phyloP scores from a whole-genome alignment of 2,888 invertebrate genomes.

The Biston stratarius region DNA sequence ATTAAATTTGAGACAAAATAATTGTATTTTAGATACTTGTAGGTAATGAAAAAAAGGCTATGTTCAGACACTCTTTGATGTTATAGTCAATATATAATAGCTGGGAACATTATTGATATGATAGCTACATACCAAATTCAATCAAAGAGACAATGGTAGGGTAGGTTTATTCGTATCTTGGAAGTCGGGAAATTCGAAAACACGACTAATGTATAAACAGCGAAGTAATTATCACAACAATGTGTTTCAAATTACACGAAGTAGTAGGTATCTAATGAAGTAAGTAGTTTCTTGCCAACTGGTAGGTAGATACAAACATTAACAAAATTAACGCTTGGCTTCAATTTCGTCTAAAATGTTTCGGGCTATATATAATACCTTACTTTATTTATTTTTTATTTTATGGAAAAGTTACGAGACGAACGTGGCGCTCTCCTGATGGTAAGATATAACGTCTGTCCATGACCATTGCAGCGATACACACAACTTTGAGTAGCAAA shows the following conservation, averaged over 20 bases:
- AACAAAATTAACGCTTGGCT: slow-evolving; percentile 16
- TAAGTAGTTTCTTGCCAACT: slow-evolving; percentile 23
- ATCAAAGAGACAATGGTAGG: slow-evolving; percentile 4
- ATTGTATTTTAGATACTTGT: no score
- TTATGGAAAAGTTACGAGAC: no score
- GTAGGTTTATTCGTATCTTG: slow-evolving; percentile 11
- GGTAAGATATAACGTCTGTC: no score
- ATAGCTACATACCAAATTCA: slow-evolving; percentile 2
- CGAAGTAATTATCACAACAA: slow-evolving; percentile 39
- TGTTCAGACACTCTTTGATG: neutral
- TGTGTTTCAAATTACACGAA: slow-evolving; percentile 34
- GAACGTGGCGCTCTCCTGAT: no score
- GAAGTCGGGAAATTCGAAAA: slow-evolving; percentile 19
- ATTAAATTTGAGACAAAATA: no score
- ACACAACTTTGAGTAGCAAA: no score
- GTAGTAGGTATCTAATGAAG: slow-evolving; percentile 25
- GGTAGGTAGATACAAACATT: slow-evolving; percentile 22
- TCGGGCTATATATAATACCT: no score
- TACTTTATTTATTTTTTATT: no score
- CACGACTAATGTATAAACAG: slow-evolving; percentile 27
- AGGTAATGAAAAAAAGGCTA: neutral
- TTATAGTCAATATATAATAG: no score
- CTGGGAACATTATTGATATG: neutral
- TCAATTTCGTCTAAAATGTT: neutral
- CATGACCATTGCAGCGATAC: no score